Evolutionary conservation across 2,797 vertebrate genomes (phyloP), one percentile per base, ranked within the genome.

Genomic region (Epinephelus malabaricus): DNA sequence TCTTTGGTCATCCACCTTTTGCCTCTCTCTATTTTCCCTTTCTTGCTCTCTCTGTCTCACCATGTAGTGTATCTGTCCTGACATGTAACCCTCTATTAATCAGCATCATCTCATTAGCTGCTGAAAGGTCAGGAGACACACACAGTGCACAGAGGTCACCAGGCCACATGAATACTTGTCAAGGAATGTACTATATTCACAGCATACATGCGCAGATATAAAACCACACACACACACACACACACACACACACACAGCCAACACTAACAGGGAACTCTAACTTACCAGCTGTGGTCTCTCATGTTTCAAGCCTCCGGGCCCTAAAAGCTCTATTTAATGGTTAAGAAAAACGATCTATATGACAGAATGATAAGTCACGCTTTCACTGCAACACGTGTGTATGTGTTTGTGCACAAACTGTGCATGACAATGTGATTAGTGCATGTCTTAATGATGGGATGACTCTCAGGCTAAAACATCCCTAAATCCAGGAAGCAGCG

Each of bases 381-480:
- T 47, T 71, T 34, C 4, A 54, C 10, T 58, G 43, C 19, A 47
- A 62, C 18, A 13, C 5, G 23, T 62, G 45, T 54, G 43, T 56
- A 47, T 61, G 45, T 30, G 19, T 9, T 65, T 27, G 38, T 3
- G 14, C 13, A 14, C 9, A 9, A 72, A 18, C 38, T 55, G 74
- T 6, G 46, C n/a, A 14, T 54, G 30, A 86, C 65, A 60, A 47
- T 59, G 38, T 45, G 55, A 73, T 66, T n/a, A 34, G 49, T 43
- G 27, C 13, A 12, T 30, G 13, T 70, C 72, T 67, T 74, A 49
- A 76, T 21, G 45, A 49, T 38, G 30, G 65, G 23, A 78, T 56
- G 79, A 71, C 50, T 30, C 51, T 43, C 45, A 50, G 43, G 61
- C 68, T 58, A 59, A 66, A 81, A 79, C 63, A 74, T 73, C 61